These are phyloP conservation scores for Spatula versicolor DNA, from an alignment of 2,797 vertebrate genomes.

Conservation along the genomic window DNA sequence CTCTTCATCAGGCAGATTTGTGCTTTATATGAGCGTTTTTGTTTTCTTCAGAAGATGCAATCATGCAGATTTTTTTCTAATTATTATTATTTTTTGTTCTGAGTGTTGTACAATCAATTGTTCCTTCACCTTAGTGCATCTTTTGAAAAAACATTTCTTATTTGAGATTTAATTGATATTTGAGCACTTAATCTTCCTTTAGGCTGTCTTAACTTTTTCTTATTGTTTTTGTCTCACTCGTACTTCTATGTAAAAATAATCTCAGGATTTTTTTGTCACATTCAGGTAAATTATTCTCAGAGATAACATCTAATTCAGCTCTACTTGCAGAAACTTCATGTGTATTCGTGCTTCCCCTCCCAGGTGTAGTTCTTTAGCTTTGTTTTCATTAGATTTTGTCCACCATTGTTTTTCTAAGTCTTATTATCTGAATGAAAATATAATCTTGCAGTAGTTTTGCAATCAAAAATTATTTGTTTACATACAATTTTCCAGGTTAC, in stretches of 20 bases:
- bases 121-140: neutral
- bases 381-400: neutral
- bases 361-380: neutral
- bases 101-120: neutral
- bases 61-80: neutral
- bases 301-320: neutral
- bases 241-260: neutral
- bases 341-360: neutral
- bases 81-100: neutral
- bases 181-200: neutral
- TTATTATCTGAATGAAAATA: neutral
- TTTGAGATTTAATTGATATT: neutral
- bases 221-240: neutral
- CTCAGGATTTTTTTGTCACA: neutral
- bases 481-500: neutral
- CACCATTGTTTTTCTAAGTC: neutral
- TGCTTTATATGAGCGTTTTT: neutral
- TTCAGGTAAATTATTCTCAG: neutral
- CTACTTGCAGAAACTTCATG: accelerated
- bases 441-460: neutral
- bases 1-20: neutral
- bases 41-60: neutral
- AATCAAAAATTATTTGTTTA: neutral
- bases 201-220: neutral
- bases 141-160: neutral